A percentile compares a stretch with the other conserved stretches of the same genome.
Evolutionary conservation across 2,113 vertebrate genomes (phyloP).

Genomic region (Gallinago undulata): DNA sequence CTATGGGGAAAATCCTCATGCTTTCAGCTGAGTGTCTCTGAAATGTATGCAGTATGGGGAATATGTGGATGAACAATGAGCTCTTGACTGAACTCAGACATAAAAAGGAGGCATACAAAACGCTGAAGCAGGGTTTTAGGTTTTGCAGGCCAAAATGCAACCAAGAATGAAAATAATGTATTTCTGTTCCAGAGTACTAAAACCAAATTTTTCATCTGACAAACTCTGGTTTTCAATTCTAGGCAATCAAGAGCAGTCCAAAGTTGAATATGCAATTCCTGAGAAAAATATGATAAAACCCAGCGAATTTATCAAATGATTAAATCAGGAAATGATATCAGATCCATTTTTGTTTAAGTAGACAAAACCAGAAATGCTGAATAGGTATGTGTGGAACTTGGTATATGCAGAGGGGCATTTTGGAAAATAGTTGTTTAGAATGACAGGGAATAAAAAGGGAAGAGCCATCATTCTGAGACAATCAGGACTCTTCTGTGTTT

Average conservation of each 20-base stretch:
- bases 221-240: not conserved
- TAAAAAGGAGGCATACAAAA: too few species aligned
- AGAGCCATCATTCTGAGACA: not conserved
- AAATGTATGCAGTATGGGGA: not conserved
- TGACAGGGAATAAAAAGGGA: not conserved
- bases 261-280: not conserved
- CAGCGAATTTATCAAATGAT: not conserved
- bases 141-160: not conserved
- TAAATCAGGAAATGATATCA: not conserved
- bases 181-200: not conserved
- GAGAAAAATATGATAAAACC: not conserved
- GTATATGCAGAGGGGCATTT: not conserved
- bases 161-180: not conserved
- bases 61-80: too few species aligned
- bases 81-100: too few species aligned
- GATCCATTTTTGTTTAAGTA: not conserved
- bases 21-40: not conserved
- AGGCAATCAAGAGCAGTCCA: not conserved
- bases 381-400: not conserved
- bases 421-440: not conserved
- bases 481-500: not conserved
- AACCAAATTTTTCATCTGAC: not conserved
- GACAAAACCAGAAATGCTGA: not conserved
- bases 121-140: too few species aligned
- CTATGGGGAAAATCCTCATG: not conserved